These are phyloP conservation scores for Latrodectus geometricus DNA, from an alignment of 1,140 invertebrate species.

Conservation along the genomic window DNA sequence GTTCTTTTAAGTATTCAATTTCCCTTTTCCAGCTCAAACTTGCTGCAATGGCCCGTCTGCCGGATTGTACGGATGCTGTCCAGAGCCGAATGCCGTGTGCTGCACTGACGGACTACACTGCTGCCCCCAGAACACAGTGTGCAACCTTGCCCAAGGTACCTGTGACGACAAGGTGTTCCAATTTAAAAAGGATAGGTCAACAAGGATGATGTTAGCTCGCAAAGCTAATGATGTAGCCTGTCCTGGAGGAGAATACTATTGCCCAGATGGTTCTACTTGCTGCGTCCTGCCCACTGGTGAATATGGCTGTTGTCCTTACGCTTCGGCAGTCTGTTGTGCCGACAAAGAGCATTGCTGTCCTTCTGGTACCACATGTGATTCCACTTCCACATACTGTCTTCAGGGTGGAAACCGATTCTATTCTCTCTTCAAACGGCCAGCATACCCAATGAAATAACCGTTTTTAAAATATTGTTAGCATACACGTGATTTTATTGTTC, in stretches of 20 bases:
- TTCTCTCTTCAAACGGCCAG: constrained; percentile 24
- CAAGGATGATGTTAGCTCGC: not conserved
- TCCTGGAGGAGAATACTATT: constrained; percentile 63
- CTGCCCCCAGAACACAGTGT: constrained; percentile 37
- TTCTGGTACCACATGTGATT: constrained; percentile 61
- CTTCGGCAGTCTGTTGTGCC: constrained; percentile 66
- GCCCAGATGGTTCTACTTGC: constrained; percentile 69
- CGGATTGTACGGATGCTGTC: constrained; percentile 44
- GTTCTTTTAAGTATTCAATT: too few species aligned
- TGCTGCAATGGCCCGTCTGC: constrained; percentile 31
- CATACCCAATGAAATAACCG: constrained; percentile 10
- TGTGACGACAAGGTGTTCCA: constrained; percentile 8
- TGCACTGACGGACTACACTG: constrained; percentile 52
- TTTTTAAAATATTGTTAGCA: too few species aligned
- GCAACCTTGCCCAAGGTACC: constrained; percentile 23
- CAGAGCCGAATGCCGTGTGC: constrained; percentile 50
- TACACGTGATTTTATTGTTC: too few species aligned
- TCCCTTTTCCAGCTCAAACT: constrained; percentile 18
- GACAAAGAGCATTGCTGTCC: constrained; percentile 66
- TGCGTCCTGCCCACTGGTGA: constrained; percentile 66
- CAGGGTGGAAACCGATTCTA: not conserved
- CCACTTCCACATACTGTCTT: constrained; percentile 27
- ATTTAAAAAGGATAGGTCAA: not conserved
- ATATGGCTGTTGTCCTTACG: constrained; percentile 70
- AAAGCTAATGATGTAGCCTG: constrained; percentile 33